These are phyloP conservation scores for Watsonalla cultraria DNA, from an alignment of 2,888 invertebrate species.

Conservation along the genomic window DNA sequence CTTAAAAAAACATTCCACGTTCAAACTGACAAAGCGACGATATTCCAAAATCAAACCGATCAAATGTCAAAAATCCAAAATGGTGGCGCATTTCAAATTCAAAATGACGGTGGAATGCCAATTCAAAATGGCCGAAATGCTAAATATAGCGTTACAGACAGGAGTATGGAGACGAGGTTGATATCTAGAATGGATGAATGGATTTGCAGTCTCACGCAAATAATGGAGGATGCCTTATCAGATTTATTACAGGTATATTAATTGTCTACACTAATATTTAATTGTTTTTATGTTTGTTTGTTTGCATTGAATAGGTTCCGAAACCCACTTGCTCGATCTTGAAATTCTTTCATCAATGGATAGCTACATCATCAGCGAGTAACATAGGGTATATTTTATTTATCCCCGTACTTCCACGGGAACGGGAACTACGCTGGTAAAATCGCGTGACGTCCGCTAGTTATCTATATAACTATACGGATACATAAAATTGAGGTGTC, in stretches of 20 bases:
- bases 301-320: too few species aligned
- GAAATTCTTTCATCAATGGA: too few species aligned
- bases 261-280: too few species aligned
- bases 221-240: conserved; percentile 43
- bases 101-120: conserved; percentile 4
- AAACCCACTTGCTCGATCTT: too few species aligned
- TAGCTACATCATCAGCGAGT: too few species aligned
- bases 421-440: too few species aligned
- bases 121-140: conserved; percentile 18
- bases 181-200: conserved; percentile 39
- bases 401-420: too few species aligned
- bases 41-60: conserved; percentile 6
- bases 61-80: neutral
- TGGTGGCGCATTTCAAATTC: conserved; percentile 1
- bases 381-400: too few species aligned
- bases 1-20: conserved; percentile 1
- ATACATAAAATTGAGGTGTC: too few species aligned
- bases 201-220: conserved; percentile 43
- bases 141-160: conserved; percentile 26
- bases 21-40: conserved; percentile 9
- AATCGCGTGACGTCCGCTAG: too few species aligned
- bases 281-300: too few species aligned
- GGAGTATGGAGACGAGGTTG: conserved; percentile 24
- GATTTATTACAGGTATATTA: conserved; percentile 37
- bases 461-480: too few species aligned